A percentile compares a stretch with the other conserved stretches of the same genome.
Conservation (phyloP, 2,888 invertebrate genomes). For the Drosophila lutescens region DNA sequence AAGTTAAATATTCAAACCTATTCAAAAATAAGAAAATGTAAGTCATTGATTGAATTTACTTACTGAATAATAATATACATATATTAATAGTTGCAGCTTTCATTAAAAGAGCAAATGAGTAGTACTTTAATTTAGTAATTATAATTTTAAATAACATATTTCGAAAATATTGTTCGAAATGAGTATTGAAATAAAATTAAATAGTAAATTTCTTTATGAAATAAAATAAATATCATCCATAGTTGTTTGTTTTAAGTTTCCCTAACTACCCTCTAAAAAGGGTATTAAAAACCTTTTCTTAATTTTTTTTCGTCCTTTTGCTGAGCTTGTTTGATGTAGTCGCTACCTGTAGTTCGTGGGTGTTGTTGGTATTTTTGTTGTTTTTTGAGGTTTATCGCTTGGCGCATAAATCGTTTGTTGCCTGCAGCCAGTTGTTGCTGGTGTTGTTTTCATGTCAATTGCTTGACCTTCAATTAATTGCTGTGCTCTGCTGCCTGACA, state of each 20-base stretch:
- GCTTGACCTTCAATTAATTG: conserved; percentile 72
- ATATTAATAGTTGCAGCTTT: too few species aligned
- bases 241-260: neutral
- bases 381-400: conserved; percentile 56
- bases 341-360: conserved; percentile 7
- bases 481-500: conserved; percentile 60
- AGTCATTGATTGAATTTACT: too few species aligned
- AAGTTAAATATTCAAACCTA: too few species aligned
- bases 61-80: too few species aligned
- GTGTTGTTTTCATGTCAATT: conserved; percentile 54
- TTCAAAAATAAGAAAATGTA: too few species aligned
- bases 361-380: conserved; percentile 26
- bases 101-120: too few species aligned
- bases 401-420: conserved; percentile 51
- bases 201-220: too few species aligned
- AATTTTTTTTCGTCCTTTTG: conserved; percentile 4
- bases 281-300: conserved; percentile 10
- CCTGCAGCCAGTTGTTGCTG: conserved; percentile 10
- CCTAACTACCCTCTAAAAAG: neutral
- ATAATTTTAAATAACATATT: too few species aligned
- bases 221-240: too few species aligned
- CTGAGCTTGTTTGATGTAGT: conserved; percentile 1
- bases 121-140: too few species aligned
- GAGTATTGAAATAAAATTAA: too few species aligned
- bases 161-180: too few species aligned